Percentiles rank a stretch among this genome's conserved stretches.
Evolutionary conservation across 2,888 invertebrate genomes (phyloP).

Genomic region (Anoncus sp.): DNA sequence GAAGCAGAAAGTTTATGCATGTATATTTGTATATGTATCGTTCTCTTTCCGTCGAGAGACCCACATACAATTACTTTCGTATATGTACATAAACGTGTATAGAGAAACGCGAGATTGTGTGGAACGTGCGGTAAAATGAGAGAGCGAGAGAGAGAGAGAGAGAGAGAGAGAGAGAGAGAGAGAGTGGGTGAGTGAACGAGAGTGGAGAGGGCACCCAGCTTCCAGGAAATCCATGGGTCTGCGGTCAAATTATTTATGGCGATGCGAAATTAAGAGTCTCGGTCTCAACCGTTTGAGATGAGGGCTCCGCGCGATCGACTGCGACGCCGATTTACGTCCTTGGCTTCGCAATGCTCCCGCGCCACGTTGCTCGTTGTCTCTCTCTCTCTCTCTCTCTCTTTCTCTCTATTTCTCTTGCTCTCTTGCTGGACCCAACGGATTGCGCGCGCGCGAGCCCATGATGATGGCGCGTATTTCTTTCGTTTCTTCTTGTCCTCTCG

Average conservation of each 20-base stretch:
- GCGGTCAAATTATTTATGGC: conserved; percentile 83
- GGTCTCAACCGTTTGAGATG: conserved; percentile 76
- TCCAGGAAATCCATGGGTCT: conserved; percentile 79
- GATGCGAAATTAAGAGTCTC: conserved; percentile 82
- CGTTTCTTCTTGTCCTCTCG: conserved; percentile 25
- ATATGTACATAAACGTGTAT: conserved; percentile 18
- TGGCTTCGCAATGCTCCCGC: conserved; percentile 68
- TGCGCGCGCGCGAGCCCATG: conserved; percentile 43
- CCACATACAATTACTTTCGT: conserved; percentile 33
- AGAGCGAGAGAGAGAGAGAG: conserved; percentile 47
- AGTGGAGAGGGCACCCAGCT: conserved; percentile 63
- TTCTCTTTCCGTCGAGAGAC: conserved; percentile 33
- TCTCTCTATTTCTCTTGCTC: conserved; percentile 39
- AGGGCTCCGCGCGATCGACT: conserved; percentile 72
- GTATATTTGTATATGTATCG: conserved; percentile 29
- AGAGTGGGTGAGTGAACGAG: conserved; percentile 46
- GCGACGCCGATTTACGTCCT: conserved; percentile 79
- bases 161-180: conserved; percentile 55
- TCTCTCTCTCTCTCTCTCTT: conserved; percentile 34
- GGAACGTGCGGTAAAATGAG: conserved; percentile 56
- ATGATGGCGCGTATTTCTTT: conserved; percentile 58
- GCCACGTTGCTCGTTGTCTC: conserved; percentile 64
- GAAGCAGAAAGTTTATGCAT: conserved; percentile 36
- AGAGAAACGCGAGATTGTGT: conserved; percentile 47
- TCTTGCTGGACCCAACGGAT: conserved; percentile 36